Base-by-base conservation (phyloP, 2,888 invertebrate genomes). In the Camptogramma bilineatum region DNA sequence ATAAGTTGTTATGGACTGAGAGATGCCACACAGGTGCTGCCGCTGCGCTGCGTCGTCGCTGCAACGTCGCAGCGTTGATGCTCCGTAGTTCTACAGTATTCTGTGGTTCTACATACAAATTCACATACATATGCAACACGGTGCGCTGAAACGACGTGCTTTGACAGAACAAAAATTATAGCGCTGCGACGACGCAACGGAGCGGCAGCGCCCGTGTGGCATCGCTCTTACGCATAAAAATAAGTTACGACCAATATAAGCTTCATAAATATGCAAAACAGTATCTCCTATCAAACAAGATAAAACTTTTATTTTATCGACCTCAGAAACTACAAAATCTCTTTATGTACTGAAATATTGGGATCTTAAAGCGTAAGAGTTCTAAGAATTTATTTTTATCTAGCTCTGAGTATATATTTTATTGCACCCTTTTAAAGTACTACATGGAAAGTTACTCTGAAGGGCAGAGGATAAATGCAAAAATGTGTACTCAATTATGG, bases 361-460 rank as follows among this genome's bases (percentile, higher is more conserved):
- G 13, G 13, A 28, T 24, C 52, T 56, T 47, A 31, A 47, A 54
- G 51, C 47, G 44, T 64, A 57, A 68, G 68, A 66, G 58, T 62
- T 61, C 17, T 13, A 31, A 46, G 31, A 51, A 62, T 51, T 64
- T 66, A 60, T 64, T 66, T 68, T 57, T 50, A 44, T 62, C 34
- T 44, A 52, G 52, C 52, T 58, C 16, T 51, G 21, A 55, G 18
- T 50, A 21, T 18, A 39, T 52, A 64, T 68, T 66, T 62, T 64
- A 47, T 48, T 60, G n/a, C 17, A 21, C 24, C 62, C 44, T 52
- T 59, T 53, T 58, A 24, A 44, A 56, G 28, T 47, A 9, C n/a
- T 53, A 70, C 70, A 68, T 55, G 62, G 50, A 68, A 68, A 64
- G 62, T 52, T 70, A 68, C 68, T 68, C 51, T 51, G 44, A 64